These are phyloP conservation scores for Morone saxatilis DNA, from an alignment of 2,113 vertebrate genomes.

Conservation along the genomic window DNA sequence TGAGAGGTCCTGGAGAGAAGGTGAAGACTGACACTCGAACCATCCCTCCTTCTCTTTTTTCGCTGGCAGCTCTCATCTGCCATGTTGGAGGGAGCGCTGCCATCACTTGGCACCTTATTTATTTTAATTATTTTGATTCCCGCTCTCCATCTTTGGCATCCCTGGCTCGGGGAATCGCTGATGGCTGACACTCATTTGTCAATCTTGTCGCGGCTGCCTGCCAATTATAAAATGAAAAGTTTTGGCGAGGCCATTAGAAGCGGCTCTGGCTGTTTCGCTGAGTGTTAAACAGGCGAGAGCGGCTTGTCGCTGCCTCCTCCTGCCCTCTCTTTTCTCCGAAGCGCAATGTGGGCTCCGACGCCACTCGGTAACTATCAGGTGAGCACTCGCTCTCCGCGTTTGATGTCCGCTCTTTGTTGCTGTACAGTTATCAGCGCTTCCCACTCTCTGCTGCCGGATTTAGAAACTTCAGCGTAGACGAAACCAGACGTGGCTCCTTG, in stretches of 20 bases:
- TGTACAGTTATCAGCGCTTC: constrained; percentile 35
- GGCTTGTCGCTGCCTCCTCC: constrained; percentile 40
- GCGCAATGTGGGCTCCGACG: constrained; percentile 12
- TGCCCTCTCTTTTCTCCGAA: constrained; percentile 35
- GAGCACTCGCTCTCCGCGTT: constrained; percentile 38
- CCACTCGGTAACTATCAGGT: constrained; percentile 46
- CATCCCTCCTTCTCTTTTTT: constrained; percentile 39
- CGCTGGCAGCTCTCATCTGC: constrained; percentile 65
- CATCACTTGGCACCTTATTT: constrained; percentile 84
- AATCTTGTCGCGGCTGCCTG: constrained; percentile 78
- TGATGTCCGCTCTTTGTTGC: constrained; percentile 59
- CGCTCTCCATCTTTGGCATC: constrained; percentile 74
- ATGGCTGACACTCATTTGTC: constrained; percentile 86
- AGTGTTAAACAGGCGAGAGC: constrained; percentile 72
- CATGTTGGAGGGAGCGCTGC: constrained; percentile 71
- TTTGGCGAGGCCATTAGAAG: constrained; percentile 82
- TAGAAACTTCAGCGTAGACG: constrained; percentile 37
- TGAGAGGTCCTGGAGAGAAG: constrained; percentile 70
- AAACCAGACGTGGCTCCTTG: neutral
- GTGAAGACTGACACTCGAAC: constrained; percentile 69
- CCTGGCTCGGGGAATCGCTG: constrained; percentile 73
- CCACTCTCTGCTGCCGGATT: constrained; percentile 38
- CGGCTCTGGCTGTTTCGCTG: constrained; percentile 71
- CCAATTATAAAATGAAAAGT: constrained; percentile 85
- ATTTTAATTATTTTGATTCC: constrained; percentile 87